Evolutionary conservation across 1,140 invertebrate genomes (phyloP).

Genomic region (Drosophila eugracilis): DNA sequence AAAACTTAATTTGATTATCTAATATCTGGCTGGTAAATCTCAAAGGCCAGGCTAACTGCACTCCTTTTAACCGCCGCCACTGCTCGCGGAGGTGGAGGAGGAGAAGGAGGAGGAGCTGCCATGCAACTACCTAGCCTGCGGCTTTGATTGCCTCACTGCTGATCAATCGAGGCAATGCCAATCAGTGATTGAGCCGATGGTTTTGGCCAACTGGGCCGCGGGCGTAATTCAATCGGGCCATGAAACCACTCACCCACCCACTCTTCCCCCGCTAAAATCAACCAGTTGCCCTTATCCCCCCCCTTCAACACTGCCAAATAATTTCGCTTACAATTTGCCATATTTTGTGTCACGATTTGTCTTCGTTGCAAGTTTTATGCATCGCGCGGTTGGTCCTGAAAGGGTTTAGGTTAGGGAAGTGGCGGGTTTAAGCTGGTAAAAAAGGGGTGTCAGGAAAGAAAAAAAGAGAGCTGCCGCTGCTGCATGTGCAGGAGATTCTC

Average conservation of each 20-base stretch:
- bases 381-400: constrained; percentile 19
- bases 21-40: background rate
- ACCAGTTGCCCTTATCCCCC: too few species aligned
- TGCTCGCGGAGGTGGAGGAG: background rate
- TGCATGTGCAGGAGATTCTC: constrained; percentile 40
- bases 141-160: constrained; percentile 56
- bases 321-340: constrained; percentile 54
- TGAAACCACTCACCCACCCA: background rate
- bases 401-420: background rate
- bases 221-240: constrained; percentile 48
- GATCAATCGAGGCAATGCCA: constrained; percentile 37
- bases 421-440: background rate
- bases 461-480: too few species aligned
- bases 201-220: constrained; percentile 46
- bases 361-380: constrained; percentile 47
- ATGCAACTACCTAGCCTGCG: background rate
- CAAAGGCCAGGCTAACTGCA: background rate
- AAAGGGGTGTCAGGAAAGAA: background rate
- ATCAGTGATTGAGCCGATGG: constrained; percentile 29
- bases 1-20: too few species aligned
- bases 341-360: constrained; percentile 62
- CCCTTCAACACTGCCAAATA: constrained; percentile 25
- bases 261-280: too few species aligned
- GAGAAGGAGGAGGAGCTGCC: too few species aligned
- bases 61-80: constrained; percentile 7